These are phyloP conservation scores for Tolmerus cingulatus DNA, from an alignment of 2,888 invertebrate genomes.

Conservation along the genomic window DNA sequence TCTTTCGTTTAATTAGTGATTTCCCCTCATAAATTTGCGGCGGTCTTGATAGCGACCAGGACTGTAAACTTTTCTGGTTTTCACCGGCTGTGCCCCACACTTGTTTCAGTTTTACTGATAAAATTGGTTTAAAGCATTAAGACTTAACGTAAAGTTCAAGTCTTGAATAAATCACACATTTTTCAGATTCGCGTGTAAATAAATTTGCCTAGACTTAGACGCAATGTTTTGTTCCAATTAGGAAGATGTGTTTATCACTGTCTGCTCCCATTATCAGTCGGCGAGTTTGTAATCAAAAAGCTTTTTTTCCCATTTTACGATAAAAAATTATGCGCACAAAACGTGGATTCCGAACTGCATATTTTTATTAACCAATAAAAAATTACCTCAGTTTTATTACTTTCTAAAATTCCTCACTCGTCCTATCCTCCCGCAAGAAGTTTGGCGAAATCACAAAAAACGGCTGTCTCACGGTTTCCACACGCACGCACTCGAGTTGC, in stretches of 20 bases:
- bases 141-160: neutral
- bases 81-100: neutral
- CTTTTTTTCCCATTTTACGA: neutral
- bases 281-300: neutral
- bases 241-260: neutral
- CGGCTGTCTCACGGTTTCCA: neutral
- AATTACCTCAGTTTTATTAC: neutral
- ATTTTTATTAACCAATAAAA: neutral
- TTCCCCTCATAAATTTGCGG: neutral
- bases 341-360: neutral
- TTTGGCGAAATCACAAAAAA: neutral
- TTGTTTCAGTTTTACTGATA: neutral
- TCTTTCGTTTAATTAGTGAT: neutral
- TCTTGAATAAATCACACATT: neutral
- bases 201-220: neutral
- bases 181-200: neutral
- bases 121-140: neutral
- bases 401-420: neutral
- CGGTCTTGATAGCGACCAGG: neutral
- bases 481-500: neutral
- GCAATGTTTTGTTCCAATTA: neutral
- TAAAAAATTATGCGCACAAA: neutral
- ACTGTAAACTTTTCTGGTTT: neutral
- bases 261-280: neutral
- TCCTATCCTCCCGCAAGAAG: neutral